Evolutionary conservation across 2,797 vertebrate species (phyloP).

Genomic region (Arctocebus calabarensis): DNA sequence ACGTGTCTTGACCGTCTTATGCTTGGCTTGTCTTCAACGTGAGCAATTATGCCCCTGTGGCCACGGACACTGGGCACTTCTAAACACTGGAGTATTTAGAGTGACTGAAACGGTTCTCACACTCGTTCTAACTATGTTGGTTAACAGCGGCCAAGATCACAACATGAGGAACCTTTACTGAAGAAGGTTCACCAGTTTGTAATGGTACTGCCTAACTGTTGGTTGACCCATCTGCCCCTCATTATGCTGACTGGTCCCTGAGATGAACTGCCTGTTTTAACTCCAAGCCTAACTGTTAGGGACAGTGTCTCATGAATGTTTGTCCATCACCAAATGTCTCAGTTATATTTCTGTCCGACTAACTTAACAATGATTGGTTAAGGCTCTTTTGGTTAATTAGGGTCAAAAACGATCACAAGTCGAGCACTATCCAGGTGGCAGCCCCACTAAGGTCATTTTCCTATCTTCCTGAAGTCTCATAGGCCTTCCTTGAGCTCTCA

Average conservation of each 20-base stretch:
- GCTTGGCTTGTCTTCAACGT: not conserved
- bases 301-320: no score
- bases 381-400: not conserved
- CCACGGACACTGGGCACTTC: not conserved
- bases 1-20: fast-evolving
- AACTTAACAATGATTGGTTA: not conserved
- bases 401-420: not conserved
- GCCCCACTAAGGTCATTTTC: not conserved
- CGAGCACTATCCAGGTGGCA: not conserved
- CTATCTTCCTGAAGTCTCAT: not conserved
- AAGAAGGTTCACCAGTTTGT: not conserved
- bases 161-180: not conserved
- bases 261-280: not conserved
- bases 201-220: not conserved
- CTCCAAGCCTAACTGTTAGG: not conserved
- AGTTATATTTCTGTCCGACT: not conserved
- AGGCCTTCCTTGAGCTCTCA: not conserved
- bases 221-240: not conserved
- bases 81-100: not conserved
- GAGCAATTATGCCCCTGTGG: not conserved
- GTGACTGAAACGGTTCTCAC: not conserved
- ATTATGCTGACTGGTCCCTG: not conserved
- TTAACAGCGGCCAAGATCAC: no score
- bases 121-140: not conserved
- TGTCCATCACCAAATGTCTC: not conserved